Conservation (phyloP, 2,113 vertebrate species). For the Ammodytes dubius region DNA sequence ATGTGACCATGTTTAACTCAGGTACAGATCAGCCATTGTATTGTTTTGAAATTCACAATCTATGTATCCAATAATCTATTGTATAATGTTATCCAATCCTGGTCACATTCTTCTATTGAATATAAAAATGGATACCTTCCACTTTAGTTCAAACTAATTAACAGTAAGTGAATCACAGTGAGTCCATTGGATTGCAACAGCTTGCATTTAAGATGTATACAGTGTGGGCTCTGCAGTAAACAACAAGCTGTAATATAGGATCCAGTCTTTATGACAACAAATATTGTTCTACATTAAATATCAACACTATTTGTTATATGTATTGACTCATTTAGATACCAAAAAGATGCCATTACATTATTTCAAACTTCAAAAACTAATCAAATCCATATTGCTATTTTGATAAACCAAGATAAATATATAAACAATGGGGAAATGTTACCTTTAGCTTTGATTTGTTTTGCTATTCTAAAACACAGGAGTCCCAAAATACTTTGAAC, state of each 20-base stretch:
- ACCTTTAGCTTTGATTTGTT: neutral
- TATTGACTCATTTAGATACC: neutral
- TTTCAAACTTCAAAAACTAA: constrained; percentile 3
- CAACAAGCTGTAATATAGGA: neutral
- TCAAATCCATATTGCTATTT: constrained; percentile 7
- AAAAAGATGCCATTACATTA: neutral
- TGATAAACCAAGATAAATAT: neutral
- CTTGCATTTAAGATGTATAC: neutral
- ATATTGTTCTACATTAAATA: neutral
- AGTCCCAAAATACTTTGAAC: neutral
- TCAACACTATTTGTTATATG: constrained; percentile 11
- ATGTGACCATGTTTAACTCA: constrained; percentile 43
- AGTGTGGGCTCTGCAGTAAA: neutral
- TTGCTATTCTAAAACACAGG: neutral
- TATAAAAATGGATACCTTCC: neutral
- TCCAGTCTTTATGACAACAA: neutral
- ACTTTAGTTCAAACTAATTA: neutral
- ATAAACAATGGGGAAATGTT: neutral
- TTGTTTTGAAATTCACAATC: constrained; percentile 32
- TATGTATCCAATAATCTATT: neutral
- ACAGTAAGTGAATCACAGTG: neutral
- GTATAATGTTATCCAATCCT: neutral
- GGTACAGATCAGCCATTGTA: neutral
- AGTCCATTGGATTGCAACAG: neutral
- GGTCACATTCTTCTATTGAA: neutral